A percentile compares a stretch with the other conserved stretches of the same genome.
phyloP scores from a whole-genome alignment of 2,797 vertebrate species.

The Valencia hispanica region DNA sequence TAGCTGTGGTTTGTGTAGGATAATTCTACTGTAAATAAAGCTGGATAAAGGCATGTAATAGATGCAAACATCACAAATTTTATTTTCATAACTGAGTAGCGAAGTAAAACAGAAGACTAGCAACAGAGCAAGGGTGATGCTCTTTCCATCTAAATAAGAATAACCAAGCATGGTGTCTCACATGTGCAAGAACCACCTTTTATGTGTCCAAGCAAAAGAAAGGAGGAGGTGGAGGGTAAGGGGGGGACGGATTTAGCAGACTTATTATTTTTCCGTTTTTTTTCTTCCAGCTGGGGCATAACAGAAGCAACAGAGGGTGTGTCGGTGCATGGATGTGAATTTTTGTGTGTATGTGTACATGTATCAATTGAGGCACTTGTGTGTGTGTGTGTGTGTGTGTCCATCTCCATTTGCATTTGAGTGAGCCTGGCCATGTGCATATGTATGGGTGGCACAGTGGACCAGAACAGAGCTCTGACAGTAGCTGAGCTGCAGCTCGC shows the following conservation, averaged over 20 bases:
- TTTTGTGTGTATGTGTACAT: conserved; percentile 28
- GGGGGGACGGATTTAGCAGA: conserved; percentile 66
- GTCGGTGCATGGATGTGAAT: conserved; percentile 24
- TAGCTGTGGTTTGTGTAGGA: not conserved
- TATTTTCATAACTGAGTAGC: not conserved
- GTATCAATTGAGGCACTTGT: conserved; percentile 31
- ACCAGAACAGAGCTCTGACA: conserved; percentile 97
- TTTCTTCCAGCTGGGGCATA: conserved; percentile 95
- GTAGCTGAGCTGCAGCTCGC: conserved; percentile 90
- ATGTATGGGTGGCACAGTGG: conserved; percentile 87
- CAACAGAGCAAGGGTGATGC: not conserved
- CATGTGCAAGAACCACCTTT: conserved; percentile 57
- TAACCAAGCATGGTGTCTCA: conserved; percentile 46
- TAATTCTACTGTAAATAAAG: not conserved
- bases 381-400: conserved; percentile 49
- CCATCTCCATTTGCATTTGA: conserved; percentile 59
- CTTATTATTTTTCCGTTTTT: conserved; percentile 89
- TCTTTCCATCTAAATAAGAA: conserved; percentile 23
- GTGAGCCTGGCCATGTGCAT: conserved; percentile 9
- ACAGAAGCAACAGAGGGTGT: conserved; percentile 85
- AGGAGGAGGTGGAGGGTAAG: not conserved
- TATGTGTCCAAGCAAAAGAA: conserved; percentile 59
- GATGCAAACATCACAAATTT: not conserved
- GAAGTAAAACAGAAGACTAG: not conserved
- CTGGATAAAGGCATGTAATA: not conserved